Evolutionary conservation across 2,113 vertebrate genomes (phyloP), one percentile per base, ranked within the genome.

Genomic region (Zootoca vivipara): DNA sequence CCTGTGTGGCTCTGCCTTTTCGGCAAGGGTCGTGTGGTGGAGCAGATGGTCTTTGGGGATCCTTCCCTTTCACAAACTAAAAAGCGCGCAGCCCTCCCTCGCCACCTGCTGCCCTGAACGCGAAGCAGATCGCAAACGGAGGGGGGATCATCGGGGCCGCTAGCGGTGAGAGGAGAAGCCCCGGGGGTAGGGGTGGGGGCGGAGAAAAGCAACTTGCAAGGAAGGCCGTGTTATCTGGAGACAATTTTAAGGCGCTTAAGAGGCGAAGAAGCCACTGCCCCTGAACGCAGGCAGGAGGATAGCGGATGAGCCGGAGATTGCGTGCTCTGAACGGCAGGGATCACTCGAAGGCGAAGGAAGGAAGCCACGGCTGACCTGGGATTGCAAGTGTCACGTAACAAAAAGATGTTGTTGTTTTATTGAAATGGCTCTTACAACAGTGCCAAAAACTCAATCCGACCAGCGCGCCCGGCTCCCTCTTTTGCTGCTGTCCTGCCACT

Each of bases 211-310:
- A 67, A 75, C 74, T 79, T 40, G 65, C 7, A 28, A 38, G 33
- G 64, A 18, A 38, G 46, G 64, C 42, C 33, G 1, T n/a, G 87
- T 72, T 35, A 42, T 33, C 12, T 10, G n/a, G 79, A 82, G 87
- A 58, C 64, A 78, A 26, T 77, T 88, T 82, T 56, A 83, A 83
- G 74, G 42, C 72, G 77, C 83, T 88, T 77, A 88, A 83, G 72
- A 75, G 18, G 72, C 82, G 75, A 81, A 86, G 86, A 56, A 0
- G 0, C 73, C 89, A 5, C 28, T 4, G 28, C 52, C 81, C 38
- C 3, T 0, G 9, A 13, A 18, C 10, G 18, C 9, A 65, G 28
- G 7, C 58, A n/a, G 6, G 7, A n/a, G 28, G 24, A 52, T 26
- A 2, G 3, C 2, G 20, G 24, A 8, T 7, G 85, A 20, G 3